Base-by-base conservation (phyloP, 2,888 invertebrate species). In the Polia nebulosa region DNA sequence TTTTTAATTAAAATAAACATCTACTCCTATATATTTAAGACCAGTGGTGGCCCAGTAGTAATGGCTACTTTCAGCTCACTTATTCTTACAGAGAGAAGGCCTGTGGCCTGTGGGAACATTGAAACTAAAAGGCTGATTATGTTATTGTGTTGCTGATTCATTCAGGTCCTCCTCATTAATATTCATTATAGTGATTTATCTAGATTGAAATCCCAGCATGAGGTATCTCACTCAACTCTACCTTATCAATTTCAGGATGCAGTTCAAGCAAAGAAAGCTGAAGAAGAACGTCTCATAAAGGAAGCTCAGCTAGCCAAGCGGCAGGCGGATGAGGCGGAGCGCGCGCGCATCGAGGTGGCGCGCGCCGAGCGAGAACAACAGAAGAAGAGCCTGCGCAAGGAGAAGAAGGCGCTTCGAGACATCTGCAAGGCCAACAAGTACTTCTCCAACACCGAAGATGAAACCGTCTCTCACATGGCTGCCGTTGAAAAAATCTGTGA, bases 401-500 rank as follows among this genome's bases (percentile, higher is more conserved):
- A 99, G 90, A 96, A 98, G 17, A 99, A 99, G 92, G 92, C 96
- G 0, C 93, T 99, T 6, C 93, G 98, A 57, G 98, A 98, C 87
- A 90, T 97, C 47, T 98, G 98, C 87, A 98, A 98, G 95, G 96
- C 97, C 7, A 97, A 97, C 82, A 97, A 98, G 90, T 99, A 98
- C 89, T 99, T 97, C 91, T 94, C 97, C 8, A 95, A 60, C 87
- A 96, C 96, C 85, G 97, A 97, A 20, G 96, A 97, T 29, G 98
- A 98, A 90, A 96, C 96, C 71, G 96, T 99, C 2, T 95, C 96
- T 56, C 97, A 99, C 87, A 98, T 99, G 98, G 97, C 98, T 47
- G 98, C 98, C n/a, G 96, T 99, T 4, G 99, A 99, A 89, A 98
- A 98, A 91, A 96, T 99, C 60, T 99, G 99, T 90, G 99, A 99